phyloP scores from a whole-genome alignment of 2,797 vertebrate species.

The Sphenodon punctatus region DNA sequence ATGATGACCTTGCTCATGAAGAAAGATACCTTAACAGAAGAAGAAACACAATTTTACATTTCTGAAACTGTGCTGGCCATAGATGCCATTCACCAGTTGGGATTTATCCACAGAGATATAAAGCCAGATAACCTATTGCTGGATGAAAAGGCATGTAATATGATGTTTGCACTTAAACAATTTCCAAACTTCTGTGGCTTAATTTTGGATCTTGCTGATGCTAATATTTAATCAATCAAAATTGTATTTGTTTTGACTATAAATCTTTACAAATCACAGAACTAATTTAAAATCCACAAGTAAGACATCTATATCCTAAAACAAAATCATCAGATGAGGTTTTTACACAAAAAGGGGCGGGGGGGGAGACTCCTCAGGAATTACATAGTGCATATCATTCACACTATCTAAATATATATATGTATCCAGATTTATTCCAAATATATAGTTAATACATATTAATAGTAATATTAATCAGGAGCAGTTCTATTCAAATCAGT shows the following conservation, averaged over 20 bases:
- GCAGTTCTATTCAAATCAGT: not conserved
- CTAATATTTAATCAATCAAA: too few species aligned
- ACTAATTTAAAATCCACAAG: too few species aligned
- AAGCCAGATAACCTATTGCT: constrained; percentile 97
- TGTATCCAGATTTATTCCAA: too few species aligned
- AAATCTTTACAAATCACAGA: too few species aligned
- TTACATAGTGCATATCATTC: too few species aligned
- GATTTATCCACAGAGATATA: constrained; percentile 97
- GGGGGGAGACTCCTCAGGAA: too few species aligned
- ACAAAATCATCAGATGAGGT: too few species aligned
- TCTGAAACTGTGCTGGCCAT: constrained; percentile 97
- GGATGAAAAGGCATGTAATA: constrained; percentile 87
- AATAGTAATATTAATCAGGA: fast-evolving
- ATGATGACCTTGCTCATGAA: constrained; percentile 95
- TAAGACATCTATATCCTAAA: too few species aligned
- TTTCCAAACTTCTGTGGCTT: not conserved
- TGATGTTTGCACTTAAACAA: not conserved
- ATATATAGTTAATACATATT: too few species aligned
- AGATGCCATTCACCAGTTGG: constrained; percentile 97
- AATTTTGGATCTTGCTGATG: not conserved
- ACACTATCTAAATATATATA: too few species aligned
- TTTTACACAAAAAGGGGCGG: too few species aligned
- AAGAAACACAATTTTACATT: constrained; percentile 97
- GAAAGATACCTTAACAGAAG: constrained; percentile 93
- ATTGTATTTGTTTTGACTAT: too few species aligned